Evolutionary conservation across 2,888 invertebrate genomes (phyloP).

Genomic region (Tetheella fluctuosa): DNA sequence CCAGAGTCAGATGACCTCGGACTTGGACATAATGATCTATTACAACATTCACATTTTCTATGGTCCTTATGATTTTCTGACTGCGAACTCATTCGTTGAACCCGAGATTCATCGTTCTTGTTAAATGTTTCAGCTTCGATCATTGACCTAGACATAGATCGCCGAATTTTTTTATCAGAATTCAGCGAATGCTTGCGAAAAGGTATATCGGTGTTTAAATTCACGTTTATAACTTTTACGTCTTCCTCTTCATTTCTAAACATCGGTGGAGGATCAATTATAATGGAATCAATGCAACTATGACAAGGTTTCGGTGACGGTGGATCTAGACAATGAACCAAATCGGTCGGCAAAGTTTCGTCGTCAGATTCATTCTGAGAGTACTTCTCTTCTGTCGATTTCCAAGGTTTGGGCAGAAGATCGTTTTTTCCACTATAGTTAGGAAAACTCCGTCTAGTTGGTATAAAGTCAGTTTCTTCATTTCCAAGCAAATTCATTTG

Average conservation of each 20-base stretch:
- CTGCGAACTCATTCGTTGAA: conserved; percentile 76
- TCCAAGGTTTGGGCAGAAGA: conserved; percentile 68
- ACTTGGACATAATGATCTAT: conserved; percentile 86
- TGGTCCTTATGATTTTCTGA: conserved; percentile 66
- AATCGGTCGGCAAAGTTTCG: conserved; percentile 47
- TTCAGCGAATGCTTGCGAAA: conserved; percentile 84
- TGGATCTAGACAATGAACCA: conserved; percentile 67
- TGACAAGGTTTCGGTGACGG: conserved; percentile 66
- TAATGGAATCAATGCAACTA: conserved; percentile 63
- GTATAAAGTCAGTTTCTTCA: conserved; percentile 63
- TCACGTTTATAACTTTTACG: conserved; percentile 72
- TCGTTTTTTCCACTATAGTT: conserved; percentile 82
- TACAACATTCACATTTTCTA: conserved; percentile 84
- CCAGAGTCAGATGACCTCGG: conserved; percentile 93
- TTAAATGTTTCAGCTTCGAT: conserved; percentile 68
- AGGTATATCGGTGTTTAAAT: conserved; percentile 69
- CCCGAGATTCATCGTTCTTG: conserved; percentile 56
- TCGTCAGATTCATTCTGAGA: conserved; percentile 47
- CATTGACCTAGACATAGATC: conserved; percentile 76
- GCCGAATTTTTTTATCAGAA: conserved; percentile 83
- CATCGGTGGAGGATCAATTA: conserved; percentile 85
- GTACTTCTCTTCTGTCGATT: conserved; percentile 72
- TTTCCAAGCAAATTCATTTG: conserved; percentile 74
- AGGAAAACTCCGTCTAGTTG: conserved; percentile 87
- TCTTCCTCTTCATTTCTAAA: conserved; percentile 78